Evolutionary conservation across 2,113 vertebrate species (phyloP), one percentile per base, ranked within the genome.

Genomic region (Pseudopipra pipra): DNA sequence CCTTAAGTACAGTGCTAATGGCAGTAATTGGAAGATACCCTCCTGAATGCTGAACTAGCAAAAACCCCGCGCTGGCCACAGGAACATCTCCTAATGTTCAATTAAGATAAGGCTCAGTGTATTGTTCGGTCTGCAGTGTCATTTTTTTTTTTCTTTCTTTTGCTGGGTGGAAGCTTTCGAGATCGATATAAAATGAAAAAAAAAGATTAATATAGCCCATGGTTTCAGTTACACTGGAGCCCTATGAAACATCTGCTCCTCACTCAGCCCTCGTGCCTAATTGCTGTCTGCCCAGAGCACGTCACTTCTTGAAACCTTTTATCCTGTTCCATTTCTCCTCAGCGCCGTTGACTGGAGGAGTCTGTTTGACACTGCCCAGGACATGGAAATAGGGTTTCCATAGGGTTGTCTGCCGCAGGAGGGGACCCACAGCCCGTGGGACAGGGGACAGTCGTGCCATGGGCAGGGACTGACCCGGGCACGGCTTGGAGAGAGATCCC

Each of bases 41-140:
- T 93, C 77, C 84, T 31, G 46, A 91, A 80, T 79, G 95, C 93
- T 96, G 96, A 97, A 91, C 74, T 41, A 92, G 95, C 85, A 96
- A 80, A 96, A 96, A 66, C 85, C 46, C 65, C 0, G 3, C 67
- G 89, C 85, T 79, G 91, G 47, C 85, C 93, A 55, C 30, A 44
- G 27, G 86, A 96, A 76, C 86, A 75, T 72, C 87, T 90, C 71
- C 84, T 95, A 95, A 91, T 88, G 92, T 86, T 93, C 96, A 89
- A 91, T 93, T 96, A 96, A 97, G 95, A 96, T 95, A 95, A 97
- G 82, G 44, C 59, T 94, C 47, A 51, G 43, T 35, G 30, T 76
- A 93, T 90, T 93, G 79, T 94, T 93, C 83, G 51, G 73, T 67
- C 73, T 88, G 88, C 89, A 91, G 27, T 23, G 30, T 41, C 47